phyloP scores from a whole-genome alignment of 64 coral and sea anemone genomes.

The Actinia tenebrosa region DNA sequence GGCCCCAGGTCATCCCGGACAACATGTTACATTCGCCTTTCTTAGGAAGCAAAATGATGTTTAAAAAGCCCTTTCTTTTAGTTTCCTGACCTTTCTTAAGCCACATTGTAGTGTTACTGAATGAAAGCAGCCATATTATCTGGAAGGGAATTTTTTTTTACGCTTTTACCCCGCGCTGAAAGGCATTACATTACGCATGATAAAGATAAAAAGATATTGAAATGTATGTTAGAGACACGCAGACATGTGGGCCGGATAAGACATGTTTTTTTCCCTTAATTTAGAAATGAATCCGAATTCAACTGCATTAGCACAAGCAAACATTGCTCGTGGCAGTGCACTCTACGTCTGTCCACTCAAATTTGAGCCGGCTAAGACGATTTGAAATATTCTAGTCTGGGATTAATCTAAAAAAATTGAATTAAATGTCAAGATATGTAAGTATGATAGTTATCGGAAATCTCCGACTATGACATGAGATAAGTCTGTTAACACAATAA shows the following conservation, averaged over 20 bases:
- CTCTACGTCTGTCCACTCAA: neutral
- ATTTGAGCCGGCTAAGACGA: neutral
- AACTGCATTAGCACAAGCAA: neutral
- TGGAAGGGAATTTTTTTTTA: too few species aligned
- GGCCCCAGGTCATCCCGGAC: neutral
- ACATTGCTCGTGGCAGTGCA: neutral
- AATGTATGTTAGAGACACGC: neutral
- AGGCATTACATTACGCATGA: neutral
- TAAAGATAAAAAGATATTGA: neutral
- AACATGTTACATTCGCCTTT: neutral
- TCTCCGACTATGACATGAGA: neutral
- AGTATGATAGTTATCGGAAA: neutral
- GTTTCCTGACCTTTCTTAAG: neutral
- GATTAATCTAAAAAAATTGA: neutral
- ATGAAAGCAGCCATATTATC: too few species aligned
- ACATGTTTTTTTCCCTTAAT: neutral
- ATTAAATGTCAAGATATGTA: neutral
- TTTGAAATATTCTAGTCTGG: neutral
- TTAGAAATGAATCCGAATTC: neutral
- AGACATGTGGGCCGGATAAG: neutral
- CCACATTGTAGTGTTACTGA: too few species aligned
- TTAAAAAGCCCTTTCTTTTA: neutral
- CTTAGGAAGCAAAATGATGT: neutral
- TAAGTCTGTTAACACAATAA: slow-evolving; percentile 1
- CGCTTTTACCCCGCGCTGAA: too few species aligned